A percentile compares a stretch with the other conserved stretches of the same genome.
Conservation (phyloP, 64 coral and sea anemone genomes). For the Dendronephthya gigantea region DNA sequence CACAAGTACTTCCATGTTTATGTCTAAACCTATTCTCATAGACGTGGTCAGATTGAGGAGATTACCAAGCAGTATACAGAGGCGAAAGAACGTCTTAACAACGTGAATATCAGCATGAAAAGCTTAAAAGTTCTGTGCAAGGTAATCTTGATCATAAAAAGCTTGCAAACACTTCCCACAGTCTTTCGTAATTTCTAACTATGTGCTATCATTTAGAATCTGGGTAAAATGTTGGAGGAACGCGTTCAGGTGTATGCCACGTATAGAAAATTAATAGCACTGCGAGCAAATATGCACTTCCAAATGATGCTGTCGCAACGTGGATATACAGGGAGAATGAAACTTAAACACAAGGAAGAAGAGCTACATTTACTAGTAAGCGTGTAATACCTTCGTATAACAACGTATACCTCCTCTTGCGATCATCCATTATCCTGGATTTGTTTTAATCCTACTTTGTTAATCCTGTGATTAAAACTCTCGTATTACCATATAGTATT, state of each 20-base stretch:
- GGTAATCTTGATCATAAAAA: slow-evolving; percentile 14
- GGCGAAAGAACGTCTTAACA: slow-evolving; percentile 55
- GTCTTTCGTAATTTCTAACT: no score
- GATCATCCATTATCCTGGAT: no score
- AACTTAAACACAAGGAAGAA: slow-evolving; percentile 59
- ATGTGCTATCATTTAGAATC: slow-evolving; percentile 29
- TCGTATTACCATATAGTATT: not conserved
- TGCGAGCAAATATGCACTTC: slow-evolving; percentile 75
- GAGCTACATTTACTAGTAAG: slow-evolving; percentile 48
- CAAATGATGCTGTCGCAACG: slow-evolving; percentile 95
- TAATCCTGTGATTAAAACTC: no score
- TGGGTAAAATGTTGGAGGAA: slow-evolving; percentile 47
- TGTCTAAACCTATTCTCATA: not conserved
- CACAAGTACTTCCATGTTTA: no score
- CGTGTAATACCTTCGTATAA: not conserved
- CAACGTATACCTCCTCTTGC: no score
- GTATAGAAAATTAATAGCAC: slow-evolving; percentile 68
- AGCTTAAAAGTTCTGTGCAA: slow-evolving; percentile 58
- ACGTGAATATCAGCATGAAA: slow-evolving; percentile 56
- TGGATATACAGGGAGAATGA: slow-evolving; percentile 79
- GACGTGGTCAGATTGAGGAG: slow-evolving; percentile 74
- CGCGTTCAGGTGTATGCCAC: slow-evolving; percentile 48
- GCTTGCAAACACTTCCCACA: no score
- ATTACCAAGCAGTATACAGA: slow-evolving; percentile 78
- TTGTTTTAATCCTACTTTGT: no score